Evolutionary conservation across 2,113 vertebrate species (phyloP).

Genomic region (Paramisgurnus dabryanus): DNA sequence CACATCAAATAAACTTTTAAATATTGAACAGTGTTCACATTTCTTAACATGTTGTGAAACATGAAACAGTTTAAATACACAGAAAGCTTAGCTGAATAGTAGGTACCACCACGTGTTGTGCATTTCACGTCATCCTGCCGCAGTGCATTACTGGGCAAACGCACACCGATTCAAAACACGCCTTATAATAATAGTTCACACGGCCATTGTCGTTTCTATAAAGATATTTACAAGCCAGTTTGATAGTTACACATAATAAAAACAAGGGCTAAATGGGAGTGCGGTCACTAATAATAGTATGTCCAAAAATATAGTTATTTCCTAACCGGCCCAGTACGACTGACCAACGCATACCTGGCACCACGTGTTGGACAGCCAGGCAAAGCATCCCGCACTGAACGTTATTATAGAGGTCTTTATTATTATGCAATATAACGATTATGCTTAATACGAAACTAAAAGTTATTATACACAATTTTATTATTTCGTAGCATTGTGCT

Average conservation of each 20-base stretch:
- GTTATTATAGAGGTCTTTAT: too few relatives aligned
- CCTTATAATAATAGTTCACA: conserved; percentile 60
- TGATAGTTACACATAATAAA: neutral
- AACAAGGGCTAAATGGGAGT: neutral
- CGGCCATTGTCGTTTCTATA: neutral
- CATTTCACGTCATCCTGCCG: conserved; percentile 29
- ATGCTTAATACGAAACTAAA: neutral
- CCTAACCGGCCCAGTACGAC: neutral
- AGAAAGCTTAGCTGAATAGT: neutral
- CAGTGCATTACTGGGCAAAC: conserved; percentile 45
- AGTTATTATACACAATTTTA: too few relatives aligned
- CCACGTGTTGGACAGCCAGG: conserved; percentile 21
- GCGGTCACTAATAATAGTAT: neutral
- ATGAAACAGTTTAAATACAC: neutral
- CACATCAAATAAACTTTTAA: too few relatives aligned
- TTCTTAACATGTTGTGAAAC: neutral
- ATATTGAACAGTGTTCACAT: too few relatives aligned
- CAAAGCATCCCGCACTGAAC: neutral
- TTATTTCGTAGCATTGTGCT: too few relatives aligned
- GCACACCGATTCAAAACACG: conserved; percentile 58
- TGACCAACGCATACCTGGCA: conserved; percentile 1
- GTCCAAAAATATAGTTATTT: neutral
- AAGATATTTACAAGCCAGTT: too few relatives aligned
- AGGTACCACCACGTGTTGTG: conserved; percentile 36
- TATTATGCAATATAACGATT: neutral